Base-by-base conservation (phyloP, 1,140 invertebrate species). In the Tribolium castaneum region DNA sequence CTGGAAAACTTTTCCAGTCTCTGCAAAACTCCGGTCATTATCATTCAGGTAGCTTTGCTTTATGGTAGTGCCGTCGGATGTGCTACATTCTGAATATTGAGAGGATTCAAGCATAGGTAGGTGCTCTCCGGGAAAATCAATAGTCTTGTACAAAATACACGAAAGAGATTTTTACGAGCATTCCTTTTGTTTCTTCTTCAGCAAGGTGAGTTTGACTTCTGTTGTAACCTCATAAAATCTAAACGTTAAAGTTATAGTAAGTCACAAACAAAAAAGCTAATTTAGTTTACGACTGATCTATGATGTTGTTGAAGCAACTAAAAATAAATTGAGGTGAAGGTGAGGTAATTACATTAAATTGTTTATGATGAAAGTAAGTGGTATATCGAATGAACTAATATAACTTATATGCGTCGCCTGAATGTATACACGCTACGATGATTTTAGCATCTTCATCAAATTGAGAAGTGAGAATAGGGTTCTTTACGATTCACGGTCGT, bases 301-400 rank as follows among this genome's bases (percentile, higher is more conserved):
- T 70, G 62, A 70, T 70, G 62, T 66, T 76, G 75, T 13, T 76
- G 59, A 79, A 54, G 73, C 59, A 76, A 78, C 77, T 78, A 75
- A 78, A 78, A 78, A 78, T 78, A 78, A 76, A 78, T 78, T 78
- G 77, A 78, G 72, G 77, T 78, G 77, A 78, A 78, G 77, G 77
- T 78, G 77, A 78, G 49, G 77, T 78, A 78, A 78, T 78, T 78
- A 78, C 59, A 76, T 75, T 78, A 78, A 78, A 78, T 78, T 78
- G 77, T 78, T 78, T 75, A 75, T 76, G 77, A 75, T 75, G 71
- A 74, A 75, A 75, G 77, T 75, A 78, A 78, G 56, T 78, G 77
- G 56, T 75, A 66, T 75, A 78, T 78, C 77, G 72, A 75, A 75
- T 66, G 66, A 78, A 78, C 73, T 78, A 75, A 78, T 78, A 78